Evolutionary conservation across 2,797 vertebrate genomes (phyloP).

Genomic region (Peromyscus attwateri): DNA sequence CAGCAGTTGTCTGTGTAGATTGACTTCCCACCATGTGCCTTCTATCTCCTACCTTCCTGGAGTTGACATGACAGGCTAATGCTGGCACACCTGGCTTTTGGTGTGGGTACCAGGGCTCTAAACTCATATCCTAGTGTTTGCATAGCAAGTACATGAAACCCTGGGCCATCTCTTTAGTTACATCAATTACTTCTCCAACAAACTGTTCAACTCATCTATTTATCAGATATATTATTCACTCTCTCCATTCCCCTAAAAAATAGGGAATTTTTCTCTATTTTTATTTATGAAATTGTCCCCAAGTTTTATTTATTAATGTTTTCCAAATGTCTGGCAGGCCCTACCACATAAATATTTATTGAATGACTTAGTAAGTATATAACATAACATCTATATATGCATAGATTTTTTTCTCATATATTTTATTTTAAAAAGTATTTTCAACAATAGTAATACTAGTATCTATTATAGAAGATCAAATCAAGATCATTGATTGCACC

Average conservation of each 20-base stretch:
- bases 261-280: constrained; percentile 11
- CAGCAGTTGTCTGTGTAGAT: not conserved
- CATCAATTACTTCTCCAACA: not conserved
- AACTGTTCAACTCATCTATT: not conserved
- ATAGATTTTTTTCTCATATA: not conserved
- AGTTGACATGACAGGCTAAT: not conserved
- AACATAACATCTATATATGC: not conserved
- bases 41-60: too few species aligned
- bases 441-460: constrained; percentile 21
- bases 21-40: not conserved
- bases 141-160: not conserved
- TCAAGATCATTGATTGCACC: not conserved
- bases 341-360: constrained; percentile 41
- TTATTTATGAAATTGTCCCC: not conserved
- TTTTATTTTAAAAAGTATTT: constrained; percentile 26
- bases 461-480: not conserved
- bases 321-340: not conserved
- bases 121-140: not conserved
- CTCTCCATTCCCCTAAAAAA: not conserved
- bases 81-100: not conserved
- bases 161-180: not conserved
- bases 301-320: not conserved
- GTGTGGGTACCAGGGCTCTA: too few species aligned
- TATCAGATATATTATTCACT: constrained; percentile 3
- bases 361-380: not conserved